These are phyloP conservation scores for Kobus ellipsiprymnus DNA, from an alignment of 2,113 vertebrate species.

Conservation along the genomic window DNA sequence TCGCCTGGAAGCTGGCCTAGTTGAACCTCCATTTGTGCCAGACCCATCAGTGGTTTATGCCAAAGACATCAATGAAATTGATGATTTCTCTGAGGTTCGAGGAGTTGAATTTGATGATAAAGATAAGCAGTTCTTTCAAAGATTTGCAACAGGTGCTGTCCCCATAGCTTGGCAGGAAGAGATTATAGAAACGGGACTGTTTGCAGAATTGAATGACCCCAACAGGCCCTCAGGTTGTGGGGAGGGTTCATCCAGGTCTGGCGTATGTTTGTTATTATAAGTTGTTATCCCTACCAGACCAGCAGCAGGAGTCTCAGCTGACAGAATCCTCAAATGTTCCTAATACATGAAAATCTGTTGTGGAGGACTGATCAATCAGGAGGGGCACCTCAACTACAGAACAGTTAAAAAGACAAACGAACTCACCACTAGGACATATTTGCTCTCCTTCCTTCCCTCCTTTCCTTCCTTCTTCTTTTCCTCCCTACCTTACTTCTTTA, in stretches of 20 bases:
- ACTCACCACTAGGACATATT: not conserved
- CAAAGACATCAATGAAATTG: constrained; percentile 91
- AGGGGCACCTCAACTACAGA: not conserved
- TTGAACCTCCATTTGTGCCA: constrained; percentile 89
- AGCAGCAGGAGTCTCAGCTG: not conserved
- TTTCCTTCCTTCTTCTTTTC: not conserved
- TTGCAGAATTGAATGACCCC: constrained; percentile 86
- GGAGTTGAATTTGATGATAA: constrained; percentile 91
- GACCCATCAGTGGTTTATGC: constrained; percentile 94
- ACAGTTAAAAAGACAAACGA: not conserved
- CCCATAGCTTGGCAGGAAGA: constrained; percentile 90
- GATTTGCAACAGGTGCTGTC: constrained; percentile 88
- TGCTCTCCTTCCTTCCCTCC: not conserved
- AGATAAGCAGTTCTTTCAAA: constrained; percentile 91
- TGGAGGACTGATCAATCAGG: not conserved
- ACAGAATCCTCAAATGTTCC: constrained; percentile 21
- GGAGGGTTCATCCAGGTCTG: constrained; percentile 80
- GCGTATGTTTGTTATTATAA: constrained; percentile 87
- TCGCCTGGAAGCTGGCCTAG: constrained; percentile 89
- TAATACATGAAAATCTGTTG: not conserved
- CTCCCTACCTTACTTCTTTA: not conserved
- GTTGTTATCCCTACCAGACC: not conserved
- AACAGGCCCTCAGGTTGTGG: constrained; percentile 78
- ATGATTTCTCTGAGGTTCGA: constrained; percentile 91
- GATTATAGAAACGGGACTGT: constrained; percentile 91